Percentiles rank a stretch among this genome's conserved stretches.
Evolutionary conservation across 2,113 vertebrate species (phyloP).

Genomic region (Lamprotornis superbus): DNA sequence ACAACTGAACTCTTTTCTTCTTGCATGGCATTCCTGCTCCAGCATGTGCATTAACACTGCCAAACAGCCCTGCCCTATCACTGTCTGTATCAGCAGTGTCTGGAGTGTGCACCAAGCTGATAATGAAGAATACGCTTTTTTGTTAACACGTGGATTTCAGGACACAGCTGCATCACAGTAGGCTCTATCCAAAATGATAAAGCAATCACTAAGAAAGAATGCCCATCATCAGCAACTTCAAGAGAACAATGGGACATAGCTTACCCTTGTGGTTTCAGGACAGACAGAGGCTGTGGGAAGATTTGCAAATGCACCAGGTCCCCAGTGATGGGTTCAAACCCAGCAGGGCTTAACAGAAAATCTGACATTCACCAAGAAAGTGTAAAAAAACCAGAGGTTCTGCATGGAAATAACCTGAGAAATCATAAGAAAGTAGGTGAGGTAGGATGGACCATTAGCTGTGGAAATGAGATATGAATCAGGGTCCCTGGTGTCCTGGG

Average conservation of each 20-base stretch:
- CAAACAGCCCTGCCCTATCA: background rate
- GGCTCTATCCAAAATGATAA: constrained; percentile 7
- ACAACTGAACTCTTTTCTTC: constrained; percentile 18
- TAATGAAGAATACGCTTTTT: background rate
- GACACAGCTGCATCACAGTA: constrained; percentile 14
- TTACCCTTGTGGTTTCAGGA: background rate
- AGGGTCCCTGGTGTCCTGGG: background rate
- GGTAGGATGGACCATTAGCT: background rate
- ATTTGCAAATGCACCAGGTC: background rate
- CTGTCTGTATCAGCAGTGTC: background rate
- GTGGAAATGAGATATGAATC: background rate
- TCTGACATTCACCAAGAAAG: background rate
- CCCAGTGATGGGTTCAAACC: background rate
- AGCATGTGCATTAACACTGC: background rate
- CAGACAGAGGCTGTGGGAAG: background rate
- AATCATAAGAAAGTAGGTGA: background rate
- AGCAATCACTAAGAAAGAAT: background rate
- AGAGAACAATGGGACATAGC: background rate
- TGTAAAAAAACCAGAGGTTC: background rate
- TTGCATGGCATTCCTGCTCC: background rate
- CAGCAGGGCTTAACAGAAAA: background rate
- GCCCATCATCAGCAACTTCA: background rate
- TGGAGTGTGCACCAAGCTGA: background rate
- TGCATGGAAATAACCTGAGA: background rate
- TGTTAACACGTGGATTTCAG: background rate